These are phyloP conservation scores for Stomatorhinus walkeri DNA, from an alignment of 2,797 vertebrate genomes.

Conservation along the genomic window DNA sequence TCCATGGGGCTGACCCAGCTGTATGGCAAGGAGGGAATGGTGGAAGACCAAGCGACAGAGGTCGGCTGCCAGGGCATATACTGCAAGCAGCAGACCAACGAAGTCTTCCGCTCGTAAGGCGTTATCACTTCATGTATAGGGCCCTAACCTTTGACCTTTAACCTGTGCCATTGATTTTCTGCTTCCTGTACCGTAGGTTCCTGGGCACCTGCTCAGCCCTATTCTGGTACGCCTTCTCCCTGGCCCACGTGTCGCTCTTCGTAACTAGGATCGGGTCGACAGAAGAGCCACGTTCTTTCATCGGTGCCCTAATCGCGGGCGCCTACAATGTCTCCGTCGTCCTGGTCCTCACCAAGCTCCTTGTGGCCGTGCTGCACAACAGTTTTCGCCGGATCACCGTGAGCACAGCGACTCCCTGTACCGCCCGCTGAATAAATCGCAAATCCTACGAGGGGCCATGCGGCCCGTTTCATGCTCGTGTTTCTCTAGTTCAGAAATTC, in stretches of 20 bases:
- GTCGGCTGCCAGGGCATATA: constrained; percentile 87
- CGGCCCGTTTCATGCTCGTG: background rate
- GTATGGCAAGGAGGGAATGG: background rate
- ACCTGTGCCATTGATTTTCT: background rate
- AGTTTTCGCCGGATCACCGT: constrained; percentile 94
- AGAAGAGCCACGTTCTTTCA: constrained; percentile 89
- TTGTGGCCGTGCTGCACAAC: constrained; percentile 97
- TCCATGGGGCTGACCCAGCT: constrained; percentile 64
- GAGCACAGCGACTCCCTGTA: constrained; percentile 50
- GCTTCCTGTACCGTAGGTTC: constrained; percentile 62
- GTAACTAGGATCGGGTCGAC: constrained; percentile 87
- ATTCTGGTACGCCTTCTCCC: constrained; percentile 97
- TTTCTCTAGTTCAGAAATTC: background rate
- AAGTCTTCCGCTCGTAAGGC: constrained; percentile 88
- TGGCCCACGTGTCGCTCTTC: constrained; percentile 89
- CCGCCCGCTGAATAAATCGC: background rate
- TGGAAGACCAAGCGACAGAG: constrained; percentile 83
- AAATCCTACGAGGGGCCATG: background rate
- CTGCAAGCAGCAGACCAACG: constrained; percentile 85
- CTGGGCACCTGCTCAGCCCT: constrained; percentile 91
- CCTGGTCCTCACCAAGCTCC: constrained; percentile 90
- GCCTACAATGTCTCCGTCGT: constrained; percentile 98
- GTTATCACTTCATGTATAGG: background rate
- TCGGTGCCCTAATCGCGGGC: constrained; percentile 88
- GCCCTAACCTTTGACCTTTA: background rate